phyloP scores from a whole-genome alignment of 2,113 vertebrate species.

The Eudyptes chrysolophus region DNA sequence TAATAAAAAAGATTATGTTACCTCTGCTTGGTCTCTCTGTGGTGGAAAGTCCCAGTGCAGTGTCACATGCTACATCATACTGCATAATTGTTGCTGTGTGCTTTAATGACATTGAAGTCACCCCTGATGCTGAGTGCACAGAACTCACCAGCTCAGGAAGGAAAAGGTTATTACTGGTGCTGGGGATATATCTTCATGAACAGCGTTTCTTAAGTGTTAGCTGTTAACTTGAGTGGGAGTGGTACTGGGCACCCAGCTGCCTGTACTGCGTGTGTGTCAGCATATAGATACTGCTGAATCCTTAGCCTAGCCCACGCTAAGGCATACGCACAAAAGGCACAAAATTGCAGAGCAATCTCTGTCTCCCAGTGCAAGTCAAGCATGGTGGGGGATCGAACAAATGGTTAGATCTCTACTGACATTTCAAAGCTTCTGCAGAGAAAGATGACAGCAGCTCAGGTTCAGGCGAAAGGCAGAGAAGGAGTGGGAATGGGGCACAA shows the following conservation, averaged over 20 bases:
- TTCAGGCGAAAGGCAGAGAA: not conserved
- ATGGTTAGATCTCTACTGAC: not conserved
- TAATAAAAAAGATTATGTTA: slow-evolving; percentile 15
- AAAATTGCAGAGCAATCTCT: not conserved
- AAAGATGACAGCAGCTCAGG: not conserved
- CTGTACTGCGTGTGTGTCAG: not conserved
- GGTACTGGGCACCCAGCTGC: slow-evolving; percentile 35
- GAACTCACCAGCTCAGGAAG: not conserved
- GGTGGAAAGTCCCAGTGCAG: slow-evolving; percentile 10
- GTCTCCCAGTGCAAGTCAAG: not conserved
- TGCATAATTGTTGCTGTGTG: not conserved
- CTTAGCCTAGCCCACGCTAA: not conserved
- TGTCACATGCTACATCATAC: slow-evolving; percentile 1
- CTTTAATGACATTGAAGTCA: slow-evolving; percentile 18
- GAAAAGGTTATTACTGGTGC: not conserved
- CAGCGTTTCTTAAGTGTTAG: not conserved
- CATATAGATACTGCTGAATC: not conserved
- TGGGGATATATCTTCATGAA: not conserved
- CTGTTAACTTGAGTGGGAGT: slow-evolving; percentile 46
- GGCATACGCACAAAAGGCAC: not conserved
- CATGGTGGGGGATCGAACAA: not conserved
- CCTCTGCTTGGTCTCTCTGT: slow-evolving; percentile 10
- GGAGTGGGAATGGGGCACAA: not conserved
- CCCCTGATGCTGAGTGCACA: not conserved
- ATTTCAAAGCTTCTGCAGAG: not conserved